These are phyloP conservation scores for Rhinopomastus cyanomelas DNA, from an alignment of 2,113 vertebrate genomes.

Conservation along the genomic window DNA sequence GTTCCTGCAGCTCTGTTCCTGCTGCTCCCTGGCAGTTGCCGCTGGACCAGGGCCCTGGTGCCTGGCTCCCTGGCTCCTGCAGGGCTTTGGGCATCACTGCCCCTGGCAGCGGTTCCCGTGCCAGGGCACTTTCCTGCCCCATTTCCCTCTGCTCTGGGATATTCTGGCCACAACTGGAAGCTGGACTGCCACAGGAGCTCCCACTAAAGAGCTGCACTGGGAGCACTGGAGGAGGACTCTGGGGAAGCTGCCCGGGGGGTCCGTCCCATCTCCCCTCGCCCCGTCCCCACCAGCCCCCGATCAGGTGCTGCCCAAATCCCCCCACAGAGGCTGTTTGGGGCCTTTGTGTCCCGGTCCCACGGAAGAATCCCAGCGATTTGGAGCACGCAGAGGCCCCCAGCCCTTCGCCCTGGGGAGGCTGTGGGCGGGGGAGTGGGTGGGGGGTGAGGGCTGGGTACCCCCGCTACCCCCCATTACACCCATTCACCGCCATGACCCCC, in stretches of 20 bases:
- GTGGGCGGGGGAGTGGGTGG: not conserved
- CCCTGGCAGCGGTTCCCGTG: too few species aligned
- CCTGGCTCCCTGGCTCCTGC: not conserved
- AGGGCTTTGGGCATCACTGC: too few species aligned
- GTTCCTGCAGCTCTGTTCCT: not conserved
- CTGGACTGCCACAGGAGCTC: not conserved
- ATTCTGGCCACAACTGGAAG: not conserved
- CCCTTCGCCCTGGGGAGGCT: not conserved
- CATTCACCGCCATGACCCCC: too few species aligned
- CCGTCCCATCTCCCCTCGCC: not conserved
- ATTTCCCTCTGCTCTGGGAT: not conserved
- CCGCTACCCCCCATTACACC: not conserved
- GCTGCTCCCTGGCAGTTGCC: too few species aligned
- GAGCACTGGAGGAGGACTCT: accelerated
- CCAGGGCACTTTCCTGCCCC: accelerated
- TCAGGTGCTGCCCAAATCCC: not conserved
- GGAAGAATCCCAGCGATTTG: slow-evolving; percentile 32
- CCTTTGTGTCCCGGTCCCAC: not conserved
- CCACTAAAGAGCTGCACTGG: not conserved
- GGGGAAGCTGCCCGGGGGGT: not conserved
- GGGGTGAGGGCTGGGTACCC: not conserved
- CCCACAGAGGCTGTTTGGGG: not conserved
- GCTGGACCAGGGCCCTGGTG: not conserved
- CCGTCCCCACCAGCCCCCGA: accelerated
- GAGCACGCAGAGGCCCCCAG: slow-evolving; percentile 4